Percentiles rank a stretch among this genome's conserved stretches.
phyloP scores from a whole-genome alignment of 2,113 vertebrate species.

The Tricholaema leucomelas region DNA sequence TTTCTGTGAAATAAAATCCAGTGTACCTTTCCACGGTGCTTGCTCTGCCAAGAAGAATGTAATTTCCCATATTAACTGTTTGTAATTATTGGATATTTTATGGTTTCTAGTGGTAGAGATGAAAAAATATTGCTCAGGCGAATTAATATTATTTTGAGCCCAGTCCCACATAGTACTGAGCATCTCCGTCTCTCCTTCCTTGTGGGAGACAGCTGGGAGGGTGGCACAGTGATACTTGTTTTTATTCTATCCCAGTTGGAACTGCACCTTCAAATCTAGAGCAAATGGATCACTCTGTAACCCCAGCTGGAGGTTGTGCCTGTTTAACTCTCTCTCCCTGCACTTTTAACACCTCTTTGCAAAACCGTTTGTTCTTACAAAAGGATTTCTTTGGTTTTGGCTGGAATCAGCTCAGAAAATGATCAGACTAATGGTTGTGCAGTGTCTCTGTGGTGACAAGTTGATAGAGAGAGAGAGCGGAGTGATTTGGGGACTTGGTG shows the following conservation, averaged over 20 bases:
- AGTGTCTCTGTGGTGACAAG: fast-evolving
- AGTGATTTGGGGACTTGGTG: fast-evolving
- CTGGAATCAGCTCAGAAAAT: background rate
- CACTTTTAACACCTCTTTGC: background rate
- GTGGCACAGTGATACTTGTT: background rate
- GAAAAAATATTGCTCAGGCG: background rate
- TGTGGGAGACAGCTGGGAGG: background rate
- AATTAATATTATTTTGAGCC: slow-evolving; percentile 7
- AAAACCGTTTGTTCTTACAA: background rate
- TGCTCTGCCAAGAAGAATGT: slow-evolving; percentile 64
- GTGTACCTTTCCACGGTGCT: slow-evolving; percentile 62
- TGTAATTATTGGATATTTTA: slow-evolving; percentile 21
- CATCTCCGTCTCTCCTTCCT: background rate
- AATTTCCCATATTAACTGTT: slow-evolving; percentile 61
- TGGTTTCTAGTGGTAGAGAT: slow-evolving; percentile 29
- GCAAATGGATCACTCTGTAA: background rate
- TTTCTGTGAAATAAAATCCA: slow-evolving; percentile 52
- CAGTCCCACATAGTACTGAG: background rate
- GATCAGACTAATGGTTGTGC: fast-evolving
- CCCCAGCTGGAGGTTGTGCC: background rate
- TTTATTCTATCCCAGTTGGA: background rate
- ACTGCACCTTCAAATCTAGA: background rate
- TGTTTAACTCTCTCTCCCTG: background rate
- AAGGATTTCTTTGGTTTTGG: background rate
- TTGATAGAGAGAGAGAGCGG: no score